These are phyloP conservation scores for Halesus radiatus DNA, from an alignment of 1,140 invertebrate genomes.

Conservation along the genomic window DNA sequence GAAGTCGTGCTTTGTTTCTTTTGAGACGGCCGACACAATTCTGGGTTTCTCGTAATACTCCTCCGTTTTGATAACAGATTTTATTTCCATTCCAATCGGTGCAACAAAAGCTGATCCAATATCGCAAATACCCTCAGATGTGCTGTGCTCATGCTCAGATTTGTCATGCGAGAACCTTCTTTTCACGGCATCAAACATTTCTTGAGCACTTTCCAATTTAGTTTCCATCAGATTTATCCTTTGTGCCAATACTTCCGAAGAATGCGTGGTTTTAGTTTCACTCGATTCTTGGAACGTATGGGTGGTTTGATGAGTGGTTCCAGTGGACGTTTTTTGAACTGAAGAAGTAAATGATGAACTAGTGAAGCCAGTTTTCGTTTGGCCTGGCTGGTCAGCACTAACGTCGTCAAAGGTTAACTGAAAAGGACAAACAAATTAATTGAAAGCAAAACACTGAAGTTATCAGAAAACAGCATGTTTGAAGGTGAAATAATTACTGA, in stretches of 20 bases:
- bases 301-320: slow-evolving; percentile 12
- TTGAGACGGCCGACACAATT: neutral
- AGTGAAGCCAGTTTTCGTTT: slow-evolving; percentile 12
- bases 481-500: too few relatives aligned
- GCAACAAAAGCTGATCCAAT: slow-evolving; percentile 45
- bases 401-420: slow-evolving; percentile 19
- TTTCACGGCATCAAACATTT: slow-evolving; percentile 21
- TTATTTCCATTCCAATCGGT: slow-evolving; percentile 41
- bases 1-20: slow-evolving; percentile 5
- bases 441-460: too few relatives aligned
- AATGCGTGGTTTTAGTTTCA: neutral
- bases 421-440: neutral
- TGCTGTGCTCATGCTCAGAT: slow-evolving; percentile 39
- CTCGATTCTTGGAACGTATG: neutral
- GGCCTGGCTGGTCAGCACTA: neutral
- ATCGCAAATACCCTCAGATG: slow-evolving; percentile 44
- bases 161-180: slow-evolving; percentile 23
- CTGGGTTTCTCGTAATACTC: neutral
- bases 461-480: too few relatives aligned
- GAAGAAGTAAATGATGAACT: slow-evolving; percentile 14
- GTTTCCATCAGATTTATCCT: slow-evolving; percentile 6
- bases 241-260: neutral
- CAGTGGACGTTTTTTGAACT: slow-evolving; percentile 25
- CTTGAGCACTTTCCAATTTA: slow-evolving; percentile 27
- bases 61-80: slow-evolving; percentile 28